phyloP scores from a whole-genome alignment of 2,113 vertebrate species.

The Addax nasomaculatus region DNA sequence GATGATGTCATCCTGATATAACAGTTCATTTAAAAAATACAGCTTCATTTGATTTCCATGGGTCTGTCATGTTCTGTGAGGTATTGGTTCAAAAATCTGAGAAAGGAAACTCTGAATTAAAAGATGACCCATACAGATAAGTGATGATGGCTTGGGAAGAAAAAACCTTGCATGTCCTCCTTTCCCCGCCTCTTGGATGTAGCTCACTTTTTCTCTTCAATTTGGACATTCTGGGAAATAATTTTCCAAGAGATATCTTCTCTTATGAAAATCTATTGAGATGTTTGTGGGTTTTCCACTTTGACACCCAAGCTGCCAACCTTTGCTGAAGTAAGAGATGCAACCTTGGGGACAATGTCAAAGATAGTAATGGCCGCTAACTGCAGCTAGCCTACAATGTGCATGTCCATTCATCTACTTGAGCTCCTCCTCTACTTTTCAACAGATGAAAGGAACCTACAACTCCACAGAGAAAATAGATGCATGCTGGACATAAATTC shows the following conservation, averaged over 20 bases:
- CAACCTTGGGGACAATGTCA: not conserved
- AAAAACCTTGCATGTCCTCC: not conserved
- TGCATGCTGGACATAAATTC: not conserved
- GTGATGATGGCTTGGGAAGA: not conserved
- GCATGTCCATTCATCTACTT: not conserved
- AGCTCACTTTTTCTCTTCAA: not conserved
- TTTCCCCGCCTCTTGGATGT: not conserved
- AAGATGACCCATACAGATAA: not conserved
- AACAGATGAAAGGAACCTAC: constrained; percentile 9
- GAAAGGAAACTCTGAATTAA: not conserved
- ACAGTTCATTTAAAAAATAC: not conserved
- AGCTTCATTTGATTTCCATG: not conserved
- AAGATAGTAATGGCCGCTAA: not conserved
- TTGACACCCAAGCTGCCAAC: not conserved
- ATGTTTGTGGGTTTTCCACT: not conserved
- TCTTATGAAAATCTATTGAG: not conserved
- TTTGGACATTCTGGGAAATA: not conserved
- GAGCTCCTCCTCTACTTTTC: not conserved
- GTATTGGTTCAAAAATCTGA: not conserved
- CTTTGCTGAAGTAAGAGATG: constrained; percentile 15
- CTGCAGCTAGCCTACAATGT: not conserved
- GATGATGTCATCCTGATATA: not conserved
- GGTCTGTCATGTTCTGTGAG: not conserved
- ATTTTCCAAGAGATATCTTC: constrained; percentile 12
- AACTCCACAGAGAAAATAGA: not conserved